Conservation (phyloP, 2,797 vertebrate genomes). For the Kryptopterus vitreolus region DNA sequence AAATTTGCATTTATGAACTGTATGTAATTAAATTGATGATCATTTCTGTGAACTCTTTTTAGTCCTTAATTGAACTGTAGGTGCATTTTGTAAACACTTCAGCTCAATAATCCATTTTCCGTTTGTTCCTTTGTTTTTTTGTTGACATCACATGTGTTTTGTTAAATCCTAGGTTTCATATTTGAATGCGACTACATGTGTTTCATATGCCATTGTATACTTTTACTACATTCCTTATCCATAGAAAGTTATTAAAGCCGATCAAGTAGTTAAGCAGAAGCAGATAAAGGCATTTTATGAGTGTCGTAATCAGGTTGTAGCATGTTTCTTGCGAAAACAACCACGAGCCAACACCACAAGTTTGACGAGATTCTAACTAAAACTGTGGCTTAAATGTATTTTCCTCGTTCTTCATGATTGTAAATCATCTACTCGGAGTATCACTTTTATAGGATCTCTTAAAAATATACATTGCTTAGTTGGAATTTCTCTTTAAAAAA, state of each 20-base stretch:
- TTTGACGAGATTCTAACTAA: constrained; percentile 25
- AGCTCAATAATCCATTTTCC: too few relatives aligned
- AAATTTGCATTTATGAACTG: neutral
- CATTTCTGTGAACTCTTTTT: neutral
- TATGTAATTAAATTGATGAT: neutral
- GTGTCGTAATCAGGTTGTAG: neutral
- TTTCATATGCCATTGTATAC: neutral
- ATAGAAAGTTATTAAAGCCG: neutral
- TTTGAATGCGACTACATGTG: neutral
- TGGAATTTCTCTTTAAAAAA: neutral
- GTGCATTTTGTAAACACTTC: neutral
- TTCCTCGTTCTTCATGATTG: neutral
- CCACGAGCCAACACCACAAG: neutral
- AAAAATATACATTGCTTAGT: neutral
- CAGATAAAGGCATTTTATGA: neutral
- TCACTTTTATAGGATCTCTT: neutral
- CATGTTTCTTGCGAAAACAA: neutral
- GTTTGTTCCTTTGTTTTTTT: neutral
- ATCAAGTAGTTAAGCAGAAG: too few relatives aligned
- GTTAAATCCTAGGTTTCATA: neutral
- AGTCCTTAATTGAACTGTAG: neutral
- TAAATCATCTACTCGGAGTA: neutral
- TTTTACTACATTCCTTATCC: neutral
- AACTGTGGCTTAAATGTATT: constrained; percentile 12
- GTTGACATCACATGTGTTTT: neutral